Evolutionary conservation across 2,797 vertebrate species (phyloP).

Genomic region (Allobates femoralis): DNA sequence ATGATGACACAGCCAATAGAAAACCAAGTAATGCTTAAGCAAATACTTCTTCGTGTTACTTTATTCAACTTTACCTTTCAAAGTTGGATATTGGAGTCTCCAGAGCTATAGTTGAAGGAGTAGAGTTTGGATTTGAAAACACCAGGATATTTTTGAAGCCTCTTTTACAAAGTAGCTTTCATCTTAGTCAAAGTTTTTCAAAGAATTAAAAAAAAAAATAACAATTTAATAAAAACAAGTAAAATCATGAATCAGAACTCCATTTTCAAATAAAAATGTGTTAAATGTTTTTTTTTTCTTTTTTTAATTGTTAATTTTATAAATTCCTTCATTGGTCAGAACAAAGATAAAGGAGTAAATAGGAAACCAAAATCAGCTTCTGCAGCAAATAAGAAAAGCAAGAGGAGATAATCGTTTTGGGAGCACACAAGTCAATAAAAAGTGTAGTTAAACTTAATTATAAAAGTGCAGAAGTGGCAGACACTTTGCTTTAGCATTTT

Average conservation of each 20-base stretch:
- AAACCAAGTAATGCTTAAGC: constrained; percentile 8
- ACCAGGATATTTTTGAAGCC: constrained; percentile 59
- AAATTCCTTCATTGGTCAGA: constrained; percentile 7
- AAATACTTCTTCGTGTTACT: constrained; percentile 27
- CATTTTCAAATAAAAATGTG: not conserved
- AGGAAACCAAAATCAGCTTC: not conserved
- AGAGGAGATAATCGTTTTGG: constrained; percentile 56
- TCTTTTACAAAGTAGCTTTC: constrained; percentile 59
- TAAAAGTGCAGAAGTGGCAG: constrained; percentile 54
- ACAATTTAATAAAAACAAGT: not conserved
- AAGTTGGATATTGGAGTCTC: constrained; percentile 35
- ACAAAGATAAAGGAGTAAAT: not conserved
- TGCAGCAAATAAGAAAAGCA: not conserved
- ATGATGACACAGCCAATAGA: constrained; percentile 28
- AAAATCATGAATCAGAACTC: not conserved
- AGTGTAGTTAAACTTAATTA: constrained; percentile 61
- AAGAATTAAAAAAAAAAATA: constrained; percentile 19
- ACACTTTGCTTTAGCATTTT: constrained; percentile 52
- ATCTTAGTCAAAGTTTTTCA: constrained; percentile 34
- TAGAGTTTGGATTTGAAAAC: constrained; percentile 52
- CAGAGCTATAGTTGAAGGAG: constrained; percentile 50
- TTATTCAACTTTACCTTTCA: constrained; percentile 48
- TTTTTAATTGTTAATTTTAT: not conserved
- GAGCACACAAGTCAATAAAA: constrained; percentile 59
- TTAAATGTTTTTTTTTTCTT: not conserved